Conservation (phyloP, 2,888 invertebrate genomes). For the Pegoplata infirma region DNA sequence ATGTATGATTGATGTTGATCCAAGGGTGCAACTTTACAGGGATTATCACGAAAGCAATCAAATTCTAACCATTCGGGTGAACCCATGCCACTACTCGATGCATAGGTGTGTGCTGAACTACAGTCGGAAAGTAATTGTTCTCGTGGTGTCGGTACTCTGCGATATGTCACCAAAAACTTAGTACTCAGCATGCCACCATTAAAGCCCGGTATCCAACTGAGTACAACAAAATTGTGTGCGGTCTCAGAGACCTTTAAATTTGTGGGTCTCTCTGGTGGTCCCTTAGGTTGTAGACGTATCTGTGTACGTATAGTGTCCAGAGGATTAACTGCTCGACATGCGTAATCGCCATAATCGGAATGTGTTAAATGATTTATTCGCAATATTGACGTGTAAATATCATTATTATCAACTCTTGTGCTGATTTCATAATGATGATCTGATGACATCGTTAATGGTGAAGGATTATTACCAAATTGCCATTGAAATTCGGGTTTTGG, state of each 20-base stretch:
- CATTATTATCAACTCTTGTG: constrained; percentile 88
- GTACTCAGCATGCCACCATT: constrained; percentile 92
- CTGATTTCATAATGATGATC: constrained; percentile 92
- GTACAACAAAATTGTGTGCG: constrained; percentile 87
- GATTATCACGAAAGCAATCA: constrained; percentile 91
- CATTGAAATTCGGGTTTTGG: constrained; percentile 96
- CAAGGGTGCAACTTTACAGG: constrained; percentile 91
- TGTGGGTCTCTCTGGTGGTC: constrained; percentile 90
- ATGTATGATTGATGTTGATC: constrained; percentile 92
- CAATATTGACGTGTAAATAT: constrained; percentile 89
- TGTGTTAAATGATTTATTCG: constrained; percentile 85
- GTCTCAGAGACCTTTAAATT: constrained; percentile 85
- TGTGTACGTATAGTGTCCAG: constrained; percentile 87
- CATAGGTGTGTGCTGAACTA: constrained; percentile 66
- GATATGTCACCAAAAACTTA: constrained; percentile 91
- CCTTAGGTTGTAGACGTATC: constrained; percentile 91
- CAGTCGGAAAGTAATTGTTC: constrained; percentile 82
- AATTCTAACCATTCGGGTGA: constrained; percentile 88
- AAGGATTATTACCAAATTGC: constrained; percentile 87
- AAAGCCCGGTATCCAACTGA: constrained; percentile 94
- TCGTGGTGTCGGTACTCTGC: constrained; percentile 82
- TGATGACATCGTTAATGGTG: constrained; percentile 87
- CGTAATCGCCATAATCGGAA: constrained; percentile 94
- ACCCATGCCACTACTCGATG: constrained; percentile 38
- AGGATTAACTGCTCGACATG: constrained; percentile 90